Percentiles rank a stretch among this genome's conserved stretches.
These are phyloP conservation scores for Heliconius nattereri DNA, from an alignment of 1,140 invertebrate genomes.

Conservation along the genomic window DNA sequence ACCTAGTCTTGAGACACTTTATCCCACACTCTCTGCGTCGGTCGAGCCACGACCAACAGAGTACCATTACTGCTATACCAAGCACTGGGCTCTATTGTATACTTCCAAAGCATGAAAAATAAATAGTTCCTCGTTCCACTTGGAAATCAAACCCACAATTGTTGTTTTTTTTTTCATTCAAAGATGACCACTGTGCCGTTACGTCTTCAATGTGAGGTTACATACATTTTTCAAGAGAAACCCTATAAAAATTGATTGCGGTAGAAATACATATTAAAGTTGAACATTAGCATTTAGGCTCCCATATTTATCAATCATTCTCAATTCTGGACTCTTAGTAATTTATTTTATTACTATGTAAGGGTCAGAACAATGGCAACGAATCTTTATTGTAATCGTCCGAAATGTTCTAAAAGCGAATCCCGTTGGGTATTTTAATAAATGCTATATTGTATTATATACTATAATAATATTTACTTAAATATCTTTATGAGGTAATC, in stretches of 20 bases:
- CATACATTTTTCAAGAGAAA: slow-evolving; percentile 9
- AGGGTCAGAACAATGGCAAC: slow-evolving; percentile 28
- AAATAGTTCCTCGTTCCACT: too few species aligned
- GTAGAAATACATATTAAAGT: slow-evolving; percentile 32
- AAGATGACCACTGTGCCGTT: too few species aligned
- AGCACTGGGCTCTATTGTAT: too few species aligned
- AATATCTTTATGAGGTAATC: too few species aligned
- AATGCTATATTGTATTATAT: slow-evolving; percentile 5
- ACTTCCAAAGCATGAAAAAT: too few species aligned
- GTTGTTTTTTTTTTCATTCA: too few species aligned
- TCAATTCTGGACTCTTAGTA: slow-evolving; percentile 32
- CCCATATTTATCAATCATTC: slow-evolving; percentile 38
- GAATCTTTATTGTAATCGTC: slow-evolving; percentile 34
- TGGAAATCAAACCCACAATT: too few species aligned
- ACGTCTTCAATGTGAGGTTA: neutral
- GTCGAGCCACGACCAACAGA: too few species aligned
- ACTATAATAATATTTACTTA: neutral
- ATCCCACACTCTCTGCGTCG: too few species aligned
- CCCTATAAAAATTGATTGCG: slow-evolving; percentile 27
- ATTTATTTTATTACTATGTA: slow-evolving; percentile 39
- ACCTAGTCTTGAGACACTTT: too few species aligned
- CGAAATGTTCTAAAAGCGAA: slow-evolving; percentile 24
- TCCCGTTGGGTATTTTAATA: neutral
- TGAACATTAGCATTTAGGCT: slow-evolving; percentile 24
- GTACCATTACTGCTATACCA: too few species aligned